Evolutionary conservation across 2,797 vertebrate species (phyloP).

Genomic region (Micromesistius poutassou): DNA sequence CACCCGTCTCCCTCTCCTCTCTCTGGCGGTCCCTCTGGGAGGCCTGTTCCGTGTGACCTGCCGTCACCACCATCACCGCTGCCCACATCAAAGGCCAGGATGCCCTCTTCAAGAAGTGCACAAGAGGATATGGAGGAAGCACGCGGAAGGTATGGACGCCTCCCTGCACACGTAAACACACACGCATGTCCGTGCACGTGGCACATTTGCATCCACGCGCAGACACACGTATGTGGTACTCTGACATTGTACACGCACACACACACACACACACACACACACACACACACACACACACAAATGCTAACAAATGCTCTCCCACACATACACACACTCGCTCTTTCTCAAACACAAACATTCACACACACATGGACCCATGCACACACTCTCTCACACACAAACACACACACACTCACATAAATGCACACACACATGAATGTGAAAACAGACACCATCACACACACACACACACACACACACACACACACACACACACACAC

Average conservation of each 20-base stretch:
- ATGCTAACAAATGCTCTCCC: no score
- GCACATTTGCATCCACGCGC: background rate
- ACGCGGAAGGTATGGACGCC: constrained; percentile 16
- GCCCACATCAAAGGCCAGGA: constrained; percentile 65
- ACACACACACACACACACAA: no score
- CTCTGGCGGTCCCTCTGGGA: constrained; percentile 44
- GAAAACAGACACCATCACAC: no score
- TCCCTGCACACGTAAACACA: constrained; percentile 15
- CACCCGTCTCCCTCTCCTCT: background rate
- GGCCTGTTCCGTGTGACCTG: constrained; percentile 45
- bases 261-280: constrained; percentile 6
- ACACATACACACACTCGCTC: no score
- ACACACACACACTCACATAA: no score
- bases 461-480: no score
- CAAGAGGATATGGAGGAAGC: constrained; percentile 38
- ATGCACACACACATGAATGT: no score
- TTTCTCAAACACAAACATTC: no score
- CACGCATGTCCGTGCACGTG: background rate
- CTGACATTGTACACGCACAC: background rate
- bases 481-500: no score
- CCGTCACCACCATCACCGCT: constrained; percentile 35
- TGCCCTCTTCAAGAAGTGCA: constrained; percentile 50
- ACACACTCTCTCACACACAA: no score
- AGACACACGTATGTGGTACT: background rate
- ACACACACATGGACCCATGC: no score